These are phyloP conservation scores for Itoplectis maculator DNA, from an alignment of 2,888 invertebrate genomes.

Conservation along the genomic window DNA sequence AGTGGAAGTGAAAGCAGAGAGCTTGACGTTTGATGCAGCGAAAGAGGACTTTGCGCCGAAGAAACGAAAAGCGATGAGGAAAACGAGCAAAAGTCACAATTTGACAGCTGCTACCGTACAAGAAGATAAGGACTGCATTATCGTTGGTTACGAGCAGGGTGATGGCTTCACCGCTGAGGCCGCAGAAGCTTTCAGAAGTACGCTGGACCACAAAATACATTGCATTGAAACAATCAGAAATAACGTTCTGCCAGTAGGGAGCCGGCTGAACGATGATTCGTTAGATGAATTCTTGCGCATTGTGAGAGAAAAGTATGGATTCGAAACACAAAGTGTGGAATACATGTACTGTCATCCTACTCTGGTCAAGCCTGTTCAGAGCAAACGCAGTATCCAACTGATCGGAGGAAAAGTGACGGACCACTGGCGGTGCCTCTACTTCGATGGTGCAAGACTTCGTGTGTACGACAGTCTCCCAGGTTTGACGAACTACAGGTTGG, in stretches of 20 bases:
- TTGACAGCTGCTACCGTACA: not conserved
- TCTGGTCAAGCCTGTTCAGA: not conserved
- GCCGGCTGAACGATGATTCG: not conserved
- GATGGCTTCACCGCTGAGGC: not conserved
- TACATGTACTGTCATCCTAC: conserved; percentile 1
- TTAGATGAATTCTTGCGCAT: conserved; percentile 11
- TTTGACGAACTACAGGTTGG: conserved; percentile 10
- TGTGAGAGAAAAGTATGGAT: conserved; percentile 1
- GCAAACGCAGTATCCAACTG: conserved; percentile 53
- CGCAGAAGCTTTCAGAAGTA: not conserved
- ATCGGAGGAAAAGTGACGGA: conserved; percentile 54
- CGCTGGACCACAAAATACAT: not conserved
- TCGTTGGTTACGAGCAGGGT: not conserved
- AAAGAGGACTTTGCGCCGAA: not conserved
- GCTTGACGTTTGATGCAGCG: not conserved
- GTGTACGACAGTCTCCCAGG: conserved; percentile 63
- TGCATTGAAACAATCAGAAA: not conserved
- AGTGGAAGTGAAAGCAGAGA: not conserved
- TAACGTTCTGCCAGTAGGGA: not conserved
- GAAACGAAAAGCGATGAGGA: not conserved
- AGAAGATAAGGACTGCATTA: not conserved
- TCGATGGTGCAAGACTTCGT: conserved; percentile 52
- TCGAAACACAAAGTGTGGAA: conserved; percentile 7
- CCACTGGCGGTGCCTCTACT: conserved; percentile 68
- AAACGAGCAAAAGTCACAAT: not conserved